Base-by-base conservation (phyloP, 2,888 invertebrate species). In the Cantharis lateralis region DNA sequence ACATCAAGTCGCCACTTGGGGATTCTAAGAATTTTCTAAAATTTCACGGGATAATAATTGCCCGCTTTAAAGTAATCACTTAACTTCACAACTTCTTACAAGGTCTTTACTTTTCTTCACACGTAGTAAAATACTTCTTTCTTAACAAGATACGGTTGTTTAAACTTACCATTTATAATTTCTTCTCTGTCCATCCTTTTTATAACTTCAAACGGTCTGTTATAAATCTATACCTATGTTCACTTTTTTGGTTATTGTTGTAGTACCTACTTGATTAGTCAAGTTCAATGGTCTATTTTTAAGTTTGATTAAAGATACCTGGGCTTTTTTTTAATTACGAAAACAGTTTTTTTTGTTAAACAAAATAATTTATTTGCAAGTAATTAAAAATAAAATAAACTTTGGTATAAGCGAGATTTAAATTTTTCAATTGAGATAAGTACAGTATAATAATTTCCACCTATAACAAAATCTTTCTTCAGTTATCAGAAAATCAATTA, bases 1-100 rank as follows among this genome's bases (percentile, higher is more conserved):
- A 78, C 76, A 71, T 28, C 64, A 68, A 68, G 78, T 72, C 78
- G 78, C 80, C 80, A 80, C 75, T 70, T 28, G 70, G 73, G 63
- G 64, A 63, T 75, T 72, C 63, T 72, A 64, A 28, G 75, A 78
- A 78, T 70, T 78, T 64, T 68, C 68, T 68, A 48, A 75, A 73
- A 78, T 75, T 78, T 78, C 75, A 75, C 68, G 71, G 74, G 26
- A 73, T 73, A 72, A 77, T 74, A 28, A 77, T 69, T 71, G 74
- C 70, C 73, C 73, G 16, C 68, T 66, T 70, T 77, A 73, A 73
- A 77, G 62, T 15, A 26, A 69, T 72, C 24, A 32, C 68, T 66
- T 71, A 68, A 26, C 32, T 75, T 75, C 68, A 75, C 71, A 75
- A 62, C 63, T 15, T 76, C 61, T 72, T 64, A 72, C 72, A 70